Evolutionary conservation across 2,797 vertebrate species (phyloP).

Genomic region (Tragelaphus eurycerus): DNA sequence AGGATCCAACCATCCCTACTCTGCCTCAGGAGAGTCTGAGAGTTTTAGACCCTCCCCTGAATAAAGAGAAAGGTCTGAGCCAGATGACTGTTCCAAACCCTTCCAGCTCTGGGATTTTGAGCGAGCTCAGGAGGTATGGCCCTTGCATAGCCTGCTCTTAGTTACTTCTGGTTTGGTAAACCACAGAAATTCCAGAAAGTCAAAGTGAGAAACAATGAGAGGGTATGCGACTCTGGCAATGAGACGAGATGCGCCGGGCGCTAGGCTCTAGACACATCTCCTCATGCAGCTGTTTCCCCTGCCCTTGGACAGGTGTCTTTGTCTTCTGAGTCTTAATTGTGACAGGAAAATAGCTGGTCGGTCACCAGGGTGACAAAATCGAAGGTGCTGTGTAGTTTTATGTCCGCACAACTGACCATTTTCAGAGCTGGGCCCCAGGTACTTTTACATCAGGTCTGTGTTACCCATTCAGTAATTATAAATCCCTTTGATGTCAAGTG

Average conservation of each 20-base stretch:
- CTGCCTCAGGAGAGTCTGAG: neutral
- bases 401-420: neutral
- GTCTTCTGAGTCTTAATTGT: neutral
- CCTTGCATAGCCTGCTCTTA: neutral
- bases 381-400: neutral
- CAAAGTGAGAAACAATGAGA: neutral
- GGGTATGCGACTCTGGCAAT: neutral
- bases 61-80: neutral
- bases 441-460: neutral
- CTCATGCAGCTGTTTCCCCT: neutral
- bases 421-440: neutral
- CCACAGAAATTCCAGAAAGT: conserved; percentile 38
- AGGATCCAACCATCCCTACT: neutral
- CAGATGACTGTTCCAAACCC: neutral
- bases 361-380: neutral
- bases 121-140: neutral
- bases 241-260: no score
- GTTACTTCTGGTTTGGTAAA: conserved; percentile 4
- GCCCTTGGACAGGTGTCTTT: neutral
- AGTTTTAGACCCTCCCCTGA: neutral
- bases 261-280: neutral
- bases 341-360: neutral
- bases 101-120: neutral
- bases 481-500: neutral
- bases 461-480: neutral